Evolutionary conservation across 2,888 invertebrate species (phyloP).

Genomic region (Thera obeliscata): DNA sequence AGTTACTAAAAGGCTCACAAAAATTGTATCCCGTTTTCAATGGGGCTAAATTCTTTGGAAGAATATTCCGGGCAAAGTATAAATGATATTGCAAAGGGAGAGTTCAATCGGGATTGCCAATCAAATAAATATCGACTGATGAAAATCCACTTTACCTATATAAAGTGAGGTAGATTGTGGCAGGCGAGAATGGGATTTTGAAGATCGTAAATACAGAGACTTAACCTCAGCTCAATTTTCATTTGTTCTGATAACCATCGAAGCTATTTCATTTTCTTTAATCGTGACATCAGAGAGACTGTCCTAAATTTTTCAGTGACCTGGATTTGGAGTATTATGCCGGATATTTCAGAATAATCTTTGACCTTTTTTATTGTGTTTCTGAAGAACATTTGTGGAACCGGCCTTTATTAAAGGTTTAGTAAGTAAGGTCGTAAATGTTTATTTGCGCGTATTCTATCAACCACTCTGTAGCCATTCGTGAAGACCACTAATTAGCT

Average conservation of each 20-base stretch:
- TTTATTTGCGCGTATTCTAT: too few relatives aligned
- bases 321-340: too few relatives aligned
- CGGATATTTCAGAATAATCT: too few relatives aligned
- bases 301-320: neutral
- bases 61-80: conserved; percentile 34
- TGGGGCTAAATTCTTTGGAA: conserved; percentile 28
- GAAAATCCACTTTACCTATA: conserved; percentile 47
- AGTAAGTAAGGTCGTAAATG: too few relatives aligned
- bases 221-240: conserved; percentile 40
- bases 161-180: conserved; percentile 44
- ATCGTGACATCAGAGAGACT: conserved; percentile 23
- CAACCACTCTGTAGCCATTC: too few relatives aligned
- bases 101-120: conserved; percentile 51
- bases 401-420: too few relatives aligned
- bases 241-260: conserved; percentile 48
- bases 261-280: conserved; percentile 47
- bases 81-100: conserved; percentile 48
- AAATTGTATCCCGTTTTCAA: conserved; percentile 38
- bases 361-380: too few relatives aligned
- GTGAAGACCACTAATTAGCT: too few relatives aligned
- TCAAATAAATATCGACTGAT: conserved; percentile 54
- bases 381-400: too few relatives aligned
- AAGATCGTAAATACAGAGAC: conserved; percentile 49
- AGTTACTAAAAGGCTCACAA: conserved; percentile 34
- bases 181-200: conserved; percentile 48